These are phyloP conservation scores for Aythya fuligula DNA, from an alignment of 2,797 vertebrate species.

Conservation along the genomic window DNA sequence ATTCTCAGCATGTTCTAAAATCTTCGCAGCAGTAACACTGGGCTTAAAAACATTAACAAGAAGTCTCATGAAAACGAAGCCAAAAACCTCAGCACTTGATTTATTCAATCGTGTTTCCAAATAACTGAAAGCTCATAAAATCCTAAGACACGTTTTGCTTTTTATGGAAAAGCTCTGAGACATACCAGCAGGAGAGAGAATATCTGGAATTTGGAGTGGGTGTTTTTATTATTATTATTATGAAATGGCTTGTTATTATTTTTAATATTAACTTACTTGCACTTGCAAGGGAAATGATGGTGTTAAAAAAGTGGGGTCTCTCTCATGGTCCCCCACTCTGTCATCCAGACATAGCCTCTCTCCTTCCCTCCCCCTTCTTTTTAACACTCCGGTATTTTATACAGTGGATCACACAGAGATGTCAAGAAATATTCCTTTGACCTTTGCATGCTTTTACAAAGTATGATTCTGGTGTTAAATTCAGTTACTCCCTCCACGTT, in stretches of 20 bases:
- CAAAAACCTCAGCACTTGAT: conserved; percentile 16
- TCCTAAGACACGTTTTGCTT: neutral
- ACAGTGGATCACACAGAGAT: neutral
- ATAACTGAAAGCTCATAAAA: conserved; percentile 17
- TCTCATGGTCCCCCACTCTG: neutral
- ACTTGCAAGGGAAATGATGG: neutral
- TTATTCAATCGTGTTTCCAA: conserved; percentile 30
- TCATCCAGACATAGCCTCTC: too few relatives aligned
- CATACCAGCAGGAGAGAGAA: neutral
- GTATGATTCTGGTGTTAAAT: neutral
- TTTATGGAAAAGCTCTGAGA: conserved; percentile 21
- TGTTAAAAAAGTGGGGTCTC: neutral
- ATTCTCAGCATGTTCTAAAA: conserved; percentile 12
- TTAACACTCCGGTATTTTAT: neutral
- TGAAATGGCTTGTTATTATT: neutral
- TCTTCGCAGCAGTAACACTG: neutral
- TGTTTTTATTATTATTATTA: neutral
- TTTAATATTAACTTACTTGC: neutral
- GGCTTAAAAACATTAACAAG: neutral
- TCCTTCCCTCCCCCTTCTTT: neutral
- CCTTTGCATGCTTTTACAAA: neutral
- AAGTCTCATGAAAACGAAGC: neutral
- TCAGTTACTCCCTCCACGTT: neutral
- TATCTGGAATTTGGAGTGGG: neutral
- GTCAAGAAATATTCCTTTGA: neutral